Evolutionary conservation across 2,888 invertebrate species (phyloP), one percentile per base, ranked within the genome.

Genomic region (Mesorhabditis belari): DNA sequence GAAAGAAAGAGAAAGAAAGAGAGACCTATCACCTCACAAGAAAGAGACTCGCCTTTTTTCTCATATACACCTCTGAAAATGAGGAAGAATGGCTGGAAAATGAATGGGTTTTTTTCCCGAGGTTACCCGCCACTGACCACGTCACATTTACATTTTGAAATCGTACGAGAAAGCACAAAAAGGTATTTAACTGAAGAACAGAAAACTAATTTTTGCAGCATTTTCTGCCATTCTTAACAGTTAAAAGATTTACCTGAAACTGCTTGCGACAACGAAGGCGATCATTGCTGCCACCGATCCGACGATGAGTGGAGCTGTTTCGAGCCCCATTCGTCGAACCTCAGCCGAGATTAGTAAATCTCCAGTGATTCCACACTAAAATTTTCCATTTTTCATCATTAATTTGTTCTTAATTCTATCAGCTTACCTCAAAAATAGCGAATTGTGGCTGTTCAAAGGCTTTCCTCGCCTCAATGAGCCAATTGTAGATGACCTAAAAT

Each of bases 201-300:
- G n/a, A n/a, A n/a, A n/a, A n/a, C n/a, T n/a, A n/a, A n/a, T n/a
- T n/a, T n/a, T n/a, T n/a, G n/a, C n/a, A n/a, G n/a, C n/a, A n/a
- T n/a, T n/a, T n/a, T n/a, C n/a, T n/a, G n/a, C n/a, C n/a, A n/a
- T n/a, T n/a, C n/a, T n/a, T n/a, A n/a, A n/a, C 70, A 74, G 49
- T 66, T 55, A 25, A 65, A 66, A 58, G 58, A 58, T 24, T 50
- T 58, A 72, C 72, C 72, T 44, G 60, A 72, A 73, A 6, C 73
- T 74, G 54, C 57, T 62, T 24, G 62, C 55, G 19, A 76, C 66
- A 29, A 76, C 76, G 55, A 76, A 76, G n/a, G 76, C 51, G 57
- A 77, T 77, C 76, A 77, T 77, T 12, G 70, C 67, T 5, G 64
- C 63, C 29, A 77, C 69, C 9, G 77, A 77, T 9, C 71, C 76